Evolutionary conservation across 2,888 invertebrate genomes (phyloP), one percentile per base, ranked within the genome.

Genomic region (Diabrotica balteata): DNA sequence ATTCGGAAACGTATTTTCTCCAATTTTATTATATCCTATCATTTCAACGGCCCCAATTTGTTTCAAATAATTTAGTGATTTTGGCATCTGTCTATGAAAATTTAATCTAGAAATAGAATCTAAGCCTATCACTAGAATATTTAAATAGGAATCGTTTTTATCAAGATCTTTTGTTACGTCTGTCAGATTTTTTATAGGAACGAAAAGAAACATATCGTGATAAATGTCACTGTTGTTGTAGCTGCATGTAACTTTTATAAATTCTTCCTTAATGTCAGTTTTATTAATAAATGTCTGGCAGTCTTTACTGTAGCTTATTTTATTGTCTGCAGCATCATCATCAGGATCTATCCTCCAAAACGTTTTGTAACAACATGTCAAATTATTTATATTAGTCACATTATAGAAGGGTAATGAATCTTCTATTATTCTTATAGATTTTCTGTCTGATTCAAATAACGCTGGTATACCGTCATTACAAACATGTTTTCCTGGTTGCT

Each of bases 1-100:
- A 82, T 97, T 97, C 0, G 96, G 95, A 81, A 93, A 96, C 0
- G 97, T 96, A 81, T 97, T 97, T 82, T 97, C 97, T 3, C 91
- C 97, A 7, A 97, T 92, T 87, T 97, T 97, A 80, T 93, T 96
- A 83, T 95, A 96, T 7, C 97, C 97, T 72, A 91, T 83, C 80
- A 97, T 86, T 80, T 95, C 94, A 55, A 93, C 87, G 44, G 91
- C 90, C 7, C 87, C 87, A 68, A 92, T 84, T 47, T 80, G 71
- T 66, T 87, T 85, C 60, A 95, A 84, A 73, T 86, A 88, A 2
- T 85, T 81, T 10, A 88, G 84, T 0, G 94, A 93, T 76, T 86
- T 87, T 0, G 92, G 92, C 91, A 96, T 91, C 75, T 93, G 93
- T 52, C 96, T 88, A 71, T 92, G 88, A 75, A 96, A 91, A 83